A percentile compares a stretch with the other conserved stretches of the same genome.
Evolutionary conservation across 35 echinoderm and acorn worm species (phyloP).

Genomic region (Amphiura filiformis): DNA sequence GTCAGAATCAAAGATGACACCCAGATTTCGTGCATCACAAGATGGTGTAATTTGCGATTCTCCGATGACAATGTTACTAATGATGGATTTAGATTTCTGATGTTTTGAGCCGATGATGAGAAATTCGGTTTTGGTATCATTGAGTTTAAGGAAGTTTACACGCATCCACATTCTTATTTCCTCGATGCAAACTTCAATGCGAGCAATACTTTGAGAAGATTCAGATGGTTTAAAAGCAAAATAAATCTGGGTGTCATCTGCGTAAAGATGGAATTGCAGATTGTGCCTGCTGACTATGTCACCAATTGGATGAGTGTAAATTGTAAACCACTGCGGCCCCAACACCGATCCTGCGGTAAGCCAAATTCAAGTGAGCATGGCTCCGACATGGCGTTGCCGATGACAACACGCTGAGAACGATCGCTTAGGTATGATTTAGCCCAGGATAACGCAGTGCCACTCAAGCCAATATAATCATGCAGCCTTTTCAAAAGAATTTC

Average conservation of each 20-base stretch:
- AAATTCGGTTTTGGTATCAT: slow-evolving; percentile 55
- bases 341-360: slow-evolving; percentile 29
- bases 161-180: too few species aligned
- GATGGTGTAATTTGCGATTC: not conserved
- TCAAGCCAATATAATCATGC: not conserved
- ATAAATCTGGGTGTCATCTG: not conserved
- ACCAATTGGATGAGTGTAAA: slow-evolving; percentile 1
- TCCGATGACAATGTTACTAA: not conserved
- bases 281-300: not conserved
- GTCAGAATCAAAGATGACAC: not conserved
- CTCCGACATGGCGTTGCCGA: not conserved
- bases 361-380: not conserved
- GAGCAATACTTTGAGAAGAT: too few species aligned
- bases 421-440: slow-evolving; percentile 17
- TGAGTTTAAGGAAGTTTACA: slow-evolving; percentile 54
- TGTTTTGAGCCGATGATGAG: slow-evolving; percentile 8
- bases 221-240: not conserved
- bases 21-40: not conserved
- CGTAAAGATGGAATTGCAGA: not conserved
- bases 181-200: too few species aligned
- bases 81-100: not conserved
- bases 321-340: slow-evolving; percentile 23
- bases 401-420: not conserved
- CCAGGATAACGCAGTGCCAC: slow-evolving; percentile 33
- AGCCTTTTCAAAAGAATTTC: slow-evolving; percentile 15